A percentile compares a stretch with the other conserved stretches of the same genome.
Conservation (phyloP, 2,797 vertebrate genomes). For the Tauraco hartlaubi region DNA sequence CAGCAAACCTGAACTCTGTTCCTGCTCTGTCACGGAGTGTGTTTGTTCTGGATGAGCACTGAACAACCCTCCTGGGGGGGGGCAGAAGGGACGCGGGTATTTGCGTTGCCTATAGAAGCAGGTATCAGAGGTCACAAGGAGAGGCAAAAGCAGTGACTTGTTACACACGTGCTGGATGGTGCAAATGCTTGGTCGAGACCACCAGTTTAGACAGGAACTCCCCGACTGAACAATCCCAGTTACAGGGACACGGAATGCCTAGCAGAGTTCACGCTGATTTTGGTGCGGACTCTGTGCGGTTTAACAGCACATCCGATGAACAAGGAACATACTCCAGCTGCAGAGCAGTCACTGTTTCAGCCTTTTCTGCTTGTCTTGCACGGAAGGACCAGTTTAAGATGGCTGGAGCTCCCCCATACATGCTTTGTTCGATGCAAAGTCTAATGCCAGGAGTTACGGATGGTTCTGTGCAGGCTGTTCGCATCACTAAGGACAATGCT, state of each 20-base stretch:
- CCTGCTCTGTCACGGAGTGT: neutral
- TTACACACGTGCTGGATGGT: neutral
- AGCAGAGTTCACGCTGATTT: neutral
- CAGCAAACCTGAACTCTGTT: neutral
- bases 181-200: neutral
- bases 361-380: neutral
- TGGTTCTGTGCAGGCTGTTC: neutral
- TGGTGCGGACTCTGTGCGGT: neutral
- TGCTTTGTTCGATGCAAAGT: neutral
- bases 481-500: neutral
- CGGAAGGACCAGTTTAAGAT: neutral
- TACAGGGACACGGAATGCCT: neutral
- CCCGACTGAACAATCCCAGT: neutral
- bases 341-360: neutral
- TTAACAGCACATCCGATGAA: neutral
- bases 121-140: neutral
- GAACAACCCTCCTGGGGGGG: neutral
- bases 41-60: neutral
- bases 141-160: accelerated
- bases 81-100: neutral
- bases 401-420: neutral
- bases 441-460: neutral
- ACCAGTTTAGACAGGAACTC: neutral
- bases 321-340: neutral
- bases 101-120: neutral